Conservation (phyloP, 2,797 vertebrate genomes). For the Perdix hodgsoniae region DNA sequence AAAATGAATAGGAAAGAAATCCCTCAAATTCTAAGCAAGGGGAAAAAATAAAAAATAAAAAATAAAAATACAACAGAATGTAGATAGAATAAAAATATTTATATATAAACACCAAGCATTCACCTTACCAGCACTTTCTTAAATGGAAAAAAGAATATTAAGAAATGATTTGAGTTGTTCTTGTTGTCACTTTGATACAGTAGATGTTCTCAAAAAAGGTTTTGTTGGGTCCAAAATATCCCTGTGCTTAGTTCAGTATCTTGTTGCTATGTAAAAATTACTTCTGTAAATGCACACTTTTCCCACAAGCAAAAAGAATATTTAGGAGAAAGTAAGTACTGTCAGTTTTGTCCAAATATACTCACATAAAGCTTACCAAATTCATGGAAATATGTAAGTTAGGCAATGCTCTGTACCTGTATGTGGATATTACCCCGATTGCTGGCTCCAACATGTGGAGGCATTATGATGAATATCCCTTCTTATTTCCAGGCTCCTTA, state of each 20-base stretch:
- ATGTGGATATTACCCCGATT: fast-evolving
- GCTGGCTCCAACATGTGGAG: not conserved
- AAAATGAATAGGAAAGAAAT: constrained; percentile 18
- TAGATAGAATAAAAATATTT: not conserved
- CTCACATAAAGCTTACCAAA: not conserved
- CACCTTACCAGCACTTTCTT: not conserved
- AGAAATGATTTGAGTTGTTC: not conserved
- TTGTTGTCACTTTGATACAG: not conserved
- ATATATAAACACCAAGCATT: not conserved
- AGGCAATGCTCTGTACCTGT: fast-evolving
- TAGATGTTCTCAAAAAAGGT: not conserved
- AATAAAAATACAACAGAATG: not conserved
- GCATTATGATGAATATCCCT: not conserved
- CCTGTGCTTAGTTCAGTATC: not conserved
- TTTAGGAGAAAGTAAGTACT: not conserved
- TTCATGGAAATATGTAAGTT: not conserved
- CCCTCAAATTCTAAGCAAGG: not conserved
- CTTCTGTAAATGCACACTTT: not conserved
- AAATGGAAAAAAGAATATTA: not conserved
- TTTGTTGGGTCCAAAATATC: not conserved
- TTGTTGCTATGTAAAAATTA: not conserved
- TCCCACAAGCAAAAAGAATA: not conserved
- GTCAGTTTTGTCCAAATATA: not conserved
- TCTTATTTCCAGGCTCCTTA: not conserved
- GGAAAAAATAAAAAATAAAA: not conserved